Evolutionary conservation across 2,113 vertebrate species (phyloP), one percentile per base, ranked within the genome.

Genomic region (Triplophysa siluroides): DNA sequence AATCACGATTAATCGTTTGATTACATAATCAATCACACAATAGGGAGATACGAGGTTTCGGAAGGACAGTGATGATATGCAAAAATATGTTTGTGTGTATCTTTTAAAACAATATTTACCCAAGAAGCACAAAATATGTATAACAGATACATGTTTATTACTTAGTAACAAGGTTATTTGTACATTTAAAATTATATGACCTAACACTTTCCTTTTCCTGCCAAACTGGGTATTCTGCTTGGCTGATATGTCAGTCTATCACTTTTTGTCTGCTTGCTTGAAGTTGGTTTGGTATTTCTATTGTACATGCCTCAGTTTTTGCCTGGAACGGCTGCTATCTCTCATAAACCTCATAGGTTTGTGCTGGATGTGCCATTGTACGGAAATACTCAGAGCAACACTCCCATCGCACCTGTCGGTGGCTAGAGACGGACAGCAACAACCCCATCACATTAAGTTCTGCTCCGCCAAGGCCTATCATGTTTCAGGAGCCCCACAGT

Each of bases 341-440:
- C 14, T 64, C 61, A 21, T 77, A 50, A 43, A 18, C 18, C 66
- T 21, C 23, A 80, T 58, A 60, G 72, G n/a, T 76, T 56, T 66
- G 47, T 54, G 23, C 8, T 58, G 68, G 38, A 23, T 47, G 11
- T 54, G 10, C 14, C 65, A 43, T 72, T 76, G 62, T 50, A 9
- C 74, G 24, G 78, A 84, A 76, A 77, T 80, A 72, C 71, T 67
- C 19, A 69, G 67, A 23, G 29, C 61, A 71, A 83, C 38, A 76
- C 33, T 56, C 60, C 76, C 64, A 41, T 60, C 33, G 81, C 84
- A 83, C 78, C 81, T 85, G 84, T 83, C 79, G 24, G 50, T 66
- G 19, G 60, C 60, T 79, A 21, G 78, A 83, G 74, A 79, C 7
- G n/a, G 58, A 72, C 81, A 83, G 68, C 72, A 72, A 11, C 60